phyloP scores from a whole-genome alignment of 2,888 invertebrate genomes.

The Leptinotarsa juncta region DNA sequence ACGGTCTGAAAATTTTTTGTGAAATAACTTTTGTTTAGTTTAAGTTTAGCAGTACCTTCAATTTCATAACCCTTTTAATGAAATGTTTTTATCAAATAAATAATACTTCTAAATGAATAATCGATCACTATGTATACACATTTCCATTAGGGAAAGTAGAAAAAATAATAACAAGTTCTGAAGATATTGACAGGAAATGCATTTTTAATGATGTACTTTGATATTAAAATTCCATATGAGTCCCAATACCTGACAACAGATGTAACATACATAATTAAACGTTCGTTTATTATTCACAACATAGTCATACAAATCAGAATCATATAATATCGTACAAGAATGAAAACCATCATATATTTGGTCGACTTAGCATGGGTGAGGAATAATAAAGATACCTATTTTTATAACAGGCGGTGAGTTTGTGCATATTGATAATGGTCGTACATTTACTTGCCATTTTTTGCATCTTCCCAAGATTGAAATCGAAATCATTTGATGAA shows the following conservation, averaged over 20 bases:
- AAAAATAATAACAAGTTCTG: conserved; percentile 40
- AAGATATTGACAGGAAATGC: conserved; percentile 53
- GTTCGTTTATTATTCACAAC: conserved; percentile 53
- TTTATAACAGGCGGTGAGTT: conserved; percentile 21
- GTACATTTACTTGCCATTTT: conserved; percentile 26
- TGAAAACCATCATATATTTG: conserved; percentile 27
- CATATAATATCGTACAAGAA: conserved; percentile 23
- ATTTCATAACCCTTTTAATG: not conserved
- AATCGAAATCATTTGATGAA: conserved; percentile 17
- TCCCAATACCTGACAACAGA: conserved; percentile 48
- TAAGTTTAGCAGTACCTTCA: not conserved
- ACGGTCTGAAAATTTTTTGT: too few relatives aligned
- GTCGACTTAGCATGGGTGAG: conserved; percentile 26
- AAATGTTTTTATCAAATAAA: not conserved
- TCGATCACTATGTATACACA: conserved; percentile 7
- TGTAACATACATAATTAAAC: conserved; percentile 53
- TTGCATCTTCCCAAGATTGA: conserved; percentile 12
- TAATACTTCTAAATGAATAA: not conserved
- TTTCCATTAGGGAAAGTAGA: conserved; percentile 26
- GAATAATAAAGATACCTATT: conserved; percentile 26
- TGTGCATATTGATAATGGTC: conserved; percentile 24
- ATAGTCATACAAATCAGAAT: conserved; percentile 51
- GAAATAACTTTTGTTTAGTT: too few relatives aligned
- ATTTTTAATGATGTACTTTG: conserved; percentile 50
- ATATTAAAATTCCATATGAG: conserved; percentile 50